phyloP scores from a whole-genome alignment of 2,888 invertebrate genomes.

The Electrophaes corylata region DNA sequence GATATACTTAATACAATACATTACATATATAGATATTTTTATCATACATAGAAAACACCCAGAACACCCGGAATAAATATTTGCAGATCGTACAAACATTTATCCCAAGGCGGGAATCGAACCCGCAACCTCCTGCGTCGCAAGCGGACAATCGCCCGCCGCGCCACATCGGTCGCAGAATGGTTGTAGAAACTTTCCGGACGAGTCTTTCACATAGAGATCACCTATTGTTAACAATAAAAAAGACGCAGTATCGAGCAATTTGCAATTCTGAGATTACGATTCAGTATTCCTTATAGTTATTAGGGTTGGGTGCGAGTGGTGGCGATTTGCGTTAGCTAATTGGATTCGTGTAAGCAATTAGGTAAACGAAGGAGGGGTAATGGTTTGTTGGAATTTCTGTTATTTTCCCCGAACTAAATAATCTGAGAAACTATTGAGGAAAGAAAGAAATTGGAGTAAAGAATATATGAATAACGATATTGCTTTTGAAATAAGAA shows the following conservation, averaged over 20 bases:
- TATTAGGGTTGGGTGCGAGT: conserved; percentile 46
- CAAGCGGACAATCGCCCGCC: too few species aligned
- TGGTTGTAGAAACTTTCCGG: too few species aligned
- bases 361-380: conserved; percentile 21
- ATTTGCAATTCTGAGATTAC: conserved; percentile 6
- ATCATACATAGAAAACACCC: too few species aligned
- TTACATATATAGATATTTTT: too few species aligned
- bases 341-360: conserved; percentile 38
- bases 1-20: too few species aligned
- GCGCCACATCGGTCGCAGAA: too few species aligned
- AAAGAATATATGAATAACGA: background rate
- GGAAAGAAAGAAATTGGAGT: conserved; percentile 8
- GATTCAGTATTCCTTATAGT: conserved; percentile 50
- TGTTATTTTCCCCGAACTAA: conserved; percentile 11
- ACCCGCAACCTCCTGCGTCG: too few species aligned
- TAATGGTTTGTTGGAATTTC: conserved; percentile 17
- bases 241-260: background rate
- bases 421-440: conserved; percentile 11
- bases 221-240: background rate
- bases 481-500: background rate
- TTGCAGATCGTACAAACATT: too few species aligned
- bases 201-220: too few species aligned
- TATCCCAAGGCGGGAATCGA: too few species aligned
- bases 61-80: too few species aligned
- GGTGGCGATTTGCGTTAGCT: conserved; percentile 26